Evolutionary conservation across 2,113 vertebrate species (phyloP).

Genomic region (Capricornis sumatraensis): DNA sequence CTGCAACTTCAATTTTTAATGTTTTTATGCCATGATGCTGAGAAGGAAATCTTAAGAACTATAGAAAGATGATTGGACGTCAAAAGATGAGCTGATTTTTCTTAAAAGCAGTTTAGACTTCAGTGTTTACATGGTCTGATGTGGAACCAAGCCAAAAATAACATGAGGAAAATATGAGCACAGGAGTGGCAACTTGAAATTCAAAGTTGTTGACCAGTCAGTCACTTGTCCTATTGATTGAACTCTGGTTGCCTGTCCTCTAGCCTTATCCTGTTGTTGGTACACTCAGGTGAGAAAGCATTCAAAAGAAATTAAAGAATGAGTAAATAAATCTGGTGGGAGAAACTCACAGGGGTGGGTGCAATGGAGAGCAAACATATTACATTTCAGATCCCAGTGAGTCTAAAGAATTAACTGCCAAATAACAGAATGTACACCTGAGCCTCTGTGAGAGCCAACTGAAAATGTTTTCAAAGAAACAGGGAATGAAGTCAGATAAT

Average conservation of each 20-base stretch:
- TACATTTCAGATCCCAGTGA: neutral
- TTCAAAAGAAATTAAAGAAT: neutral
- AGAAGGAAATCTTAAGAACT: neutral
- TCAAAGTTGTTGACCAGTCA: neutral
- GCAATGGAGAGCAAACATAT: neutral
- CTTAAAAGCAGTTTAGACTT: neutral
- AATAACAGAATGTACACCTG: neutral
- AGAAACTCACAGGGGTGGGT: neutral
- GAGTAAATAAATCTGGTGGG: neutral
- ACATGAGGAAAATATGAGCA: neutral
- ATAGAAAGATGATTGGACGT: neutral
- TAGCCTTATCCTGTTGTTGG: neutral
- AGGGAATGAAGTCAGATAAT: neutral
- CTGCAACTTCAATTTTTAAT: neutral
- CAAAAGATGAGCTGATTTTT: neutral
- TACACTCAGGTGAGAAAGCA: neutral
- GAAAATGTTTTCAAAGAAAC: neutral
- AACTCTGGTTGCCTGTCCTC: neutral
- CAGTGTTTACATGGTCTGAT: neutral
- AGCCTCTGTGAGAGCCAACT: neutral
- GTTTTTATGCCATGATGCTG: neutral
- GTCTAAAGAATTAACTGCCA: neutral
- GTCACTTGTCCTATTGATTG: neutral
- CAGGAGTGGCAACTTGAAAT: neutral
- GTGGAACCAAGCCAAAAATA: neutral